phyloP scores from a whole-genome alignment of 2,797 vertebrate species.

The Brachymystax lenok region DNA sequence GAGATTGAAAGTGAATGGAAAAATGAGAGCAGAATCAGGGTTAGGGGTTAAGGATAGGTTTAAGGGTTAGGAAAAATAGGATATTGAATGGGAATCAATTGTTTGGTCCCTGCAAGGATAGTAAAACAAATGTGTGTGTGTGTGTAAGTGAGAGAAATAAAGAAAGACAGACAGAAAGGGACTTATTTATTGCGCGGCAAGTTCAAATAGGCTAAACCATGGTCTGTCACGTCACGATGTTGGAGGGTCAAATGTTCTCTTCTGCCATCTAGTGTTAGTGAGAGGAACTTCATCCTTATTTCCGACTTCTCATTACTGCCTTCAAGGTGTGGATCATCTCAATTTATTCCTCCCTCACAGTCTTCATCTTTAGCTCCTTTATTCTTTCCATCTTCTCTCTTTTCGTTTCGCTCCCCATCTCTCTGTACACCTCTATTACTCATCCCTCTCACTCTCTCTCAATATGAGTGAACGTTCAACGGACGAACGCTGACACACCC shows the following conservation, averaged over 20 bases:
- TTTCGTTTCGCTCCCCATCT: no score
- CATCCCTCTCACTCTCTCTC: background rate
- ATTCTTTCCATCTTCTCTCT: background rate
- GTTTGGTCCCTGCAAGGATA: no score
- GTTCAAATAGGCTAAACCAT: no score
- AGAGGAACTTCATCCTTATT: background rate
- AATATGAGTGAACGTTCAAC: background rate
- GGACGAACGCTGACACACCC: background rate
- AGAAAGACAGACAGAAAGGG: background rate
- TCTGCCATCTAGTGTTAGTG: background rate
- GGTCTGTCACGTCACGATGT: no score
- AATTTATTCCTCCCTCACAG: no score
- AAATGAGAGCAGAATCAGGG: background rate
- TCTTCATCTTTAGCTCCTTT: background rate
- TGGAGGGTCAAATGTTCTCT: background rate
- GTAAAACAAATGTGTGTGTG: no score
- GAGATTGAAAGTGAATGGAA: background rate
- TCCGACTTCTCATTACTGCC: background rate
- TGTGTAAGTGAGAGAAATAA: background rate
- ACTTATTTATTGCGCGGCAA: background rate
- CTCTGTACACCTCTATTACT: no score
- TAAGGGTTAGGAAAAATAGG: no score
- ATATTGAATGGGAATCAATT: no score
- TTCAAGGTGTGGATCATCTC: background rate
- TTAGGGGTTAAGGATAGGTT: no score